phyloP scores from a whole-genome alignment of 2,113 vertebrate species.

The Acanthisitta chloris region DNA sequence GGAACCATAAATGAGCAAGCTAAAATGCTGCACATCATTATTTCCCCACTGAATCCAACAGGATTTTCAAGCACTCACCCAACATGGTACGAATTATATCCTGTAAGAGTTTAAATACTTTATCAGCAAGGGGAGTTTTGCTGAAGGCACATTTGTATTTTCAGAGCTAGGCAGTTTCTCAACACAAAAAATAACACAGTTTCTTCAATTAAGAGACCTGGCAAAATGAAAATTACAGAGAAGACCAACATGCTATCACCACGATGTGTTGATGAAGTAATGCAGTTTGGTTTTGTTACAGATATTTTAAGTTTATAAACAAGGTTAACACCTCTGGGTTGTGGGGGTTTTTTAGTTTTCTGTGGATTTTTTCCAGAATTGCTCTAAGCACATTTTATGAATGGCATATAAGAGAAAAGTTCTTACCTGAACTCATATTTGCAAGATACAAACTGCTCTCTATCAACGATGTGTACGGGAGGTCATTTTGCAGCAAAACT shows the following conservation, averaged over 20 bases:
- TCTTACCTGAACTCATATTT: slow-evolving; percentile 85
- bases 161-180: neutral
- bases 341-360: neutral
- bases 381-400: neutral
- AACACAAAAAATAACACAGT: neutral
- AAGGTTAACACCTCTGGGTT: neutral
- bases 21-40: neutral
- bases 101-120: neutral
- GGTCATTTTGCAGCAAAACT: slow-evolving; percentile 82
- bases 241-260: neutral
- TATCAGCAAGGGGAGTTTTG: neutral
- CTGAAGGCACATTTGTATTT: neutral
- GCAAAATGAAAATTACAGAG: neutral
- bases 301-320: neutral
- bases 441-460: slow-evolving; percentile 53
- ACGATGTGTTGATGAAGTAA: neutral
- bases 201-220: neutral
- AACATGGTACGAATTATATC: neutral
- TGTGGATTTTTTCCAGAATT: neutral
- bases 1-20: neutral
- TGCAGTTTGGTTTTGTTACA: neutral
- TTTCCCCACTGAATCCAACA: neutral
- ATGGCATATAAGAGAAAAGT: neutral
- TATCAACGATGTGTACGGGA: slow-evolving; percentile 67
- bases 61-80: neutral